A percentile compares a stretch with the other conserved stretches of the same genome.
Conservation (phyloP, 2,113 vertebrate species). For the Electrona antarctica region DNA sequence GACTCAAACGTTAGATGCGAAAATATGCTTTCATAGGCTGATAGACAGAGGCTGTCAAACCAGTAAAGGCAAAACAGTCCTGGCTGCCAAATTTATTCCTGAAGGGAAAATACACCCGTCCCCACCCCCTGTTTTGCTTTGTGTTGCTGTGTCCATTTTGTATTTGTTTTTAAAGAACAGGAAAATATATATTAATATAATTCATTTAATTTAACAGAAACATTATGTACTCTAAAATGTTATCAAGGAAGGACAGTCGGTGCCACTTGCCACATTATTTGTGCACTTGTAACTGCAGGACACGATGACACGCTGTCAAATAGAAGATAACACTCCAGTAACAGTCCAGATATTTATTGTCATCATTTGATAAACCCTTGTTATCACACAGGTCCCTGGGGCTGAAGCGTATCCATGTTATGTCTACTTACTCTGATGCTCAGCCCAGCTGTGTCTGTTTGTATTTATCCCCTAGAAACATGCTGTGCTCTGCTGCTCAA, state of each 20-base stretch:
- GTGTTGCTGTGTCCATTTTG: too few relatives aligned
- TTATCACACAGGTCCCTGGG: constrained; percentile 10
- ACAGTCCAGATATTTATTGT: constrained; percentile 8
- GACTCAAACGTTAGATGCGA: constrained; percentile 13
- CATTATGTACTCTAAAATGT: too few relatives aligned
- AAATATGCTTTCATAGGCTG: constrained; percentile 10
- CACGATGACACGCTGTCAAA: too few relatives aligned
- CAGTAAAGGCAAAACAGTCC: not conserved
- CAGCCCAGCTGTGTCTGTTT: constrained; percentile 48
- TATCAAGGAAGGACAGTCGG: too few relatives aligned
- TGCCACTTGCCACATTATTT: too few relatives aligned
- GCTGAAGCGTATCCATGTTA: constrained; percentile 16
- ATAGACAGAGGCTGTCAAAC: constrained; percentile 1
- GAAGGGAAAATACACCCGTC: not conserved
- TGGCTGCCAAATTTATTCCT: not conserved
- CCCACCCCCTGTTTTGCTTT: too few relatives aligned
- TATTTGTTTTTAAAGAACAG: too few relatives aligned
- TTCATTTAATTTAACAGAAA: constrained; percentile 16
- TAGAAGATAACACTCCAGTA: not conserved
- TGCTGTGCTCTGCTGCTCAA: not conserved
- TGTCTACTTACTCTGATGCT: constrained; percentile 7
- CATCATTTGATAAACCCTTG: constrained; percentile 4
- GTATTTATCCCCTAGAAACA: constrained; percentile 26
- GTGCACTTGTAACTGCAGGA: too few relatives aligned
- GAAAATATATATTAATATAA: constrained; percentile 10